Evolutionary conservation across 2,113 vertebrate species (phyloP).

Genomic region (Pampusana beccarii): DNA sequence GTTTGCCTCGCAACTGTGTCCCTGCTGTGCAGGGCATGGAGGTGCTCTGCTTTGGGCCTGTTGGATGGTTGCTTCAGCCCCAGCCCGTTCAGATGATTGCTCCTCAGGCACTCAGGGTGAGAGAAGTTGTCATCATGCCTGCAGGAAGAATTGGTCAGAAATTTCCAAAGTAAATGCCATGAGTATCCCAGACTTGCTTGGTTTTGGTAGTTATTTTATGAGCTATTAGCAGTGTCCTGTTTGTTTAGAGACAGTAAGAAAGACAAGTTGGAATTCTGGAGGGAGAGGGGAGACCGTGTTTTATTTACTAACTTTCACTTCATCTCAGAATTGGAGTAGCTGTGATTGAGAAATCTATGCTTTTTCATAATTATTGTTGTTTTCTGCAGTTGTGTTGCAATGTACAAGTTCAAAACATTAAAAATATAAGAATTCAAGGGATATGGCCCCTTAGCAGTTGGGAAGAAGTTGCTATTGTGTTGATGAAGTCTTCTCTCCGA

Average conservation of each 20-base stretch:
- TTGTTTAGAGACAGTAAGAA: neutral
- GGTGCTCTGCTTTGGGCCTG: neutral
- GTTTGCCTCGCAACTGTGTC: neutral
- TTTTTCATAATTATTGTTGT: neutral
- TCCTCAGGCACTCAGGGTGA: neutral
- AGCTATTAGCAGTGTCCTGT: neutral
- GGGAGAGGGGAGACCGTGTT: neutral
- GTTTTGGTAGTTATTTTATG: neutral
- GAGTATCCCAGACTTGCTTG: neutral
- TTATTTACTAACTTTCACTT: neutral
- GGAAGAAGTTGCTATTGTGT: neutral
- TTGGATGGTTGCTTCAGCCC: neutral
- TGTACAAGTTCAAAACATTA: neutral
- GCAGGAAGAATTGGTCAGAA: neutral
- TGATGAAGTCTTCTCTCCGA: neutral
- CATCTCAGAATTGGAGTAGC: neutral
- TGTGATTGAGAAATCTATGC: neutral
- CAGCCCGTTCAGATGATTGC: neutral
- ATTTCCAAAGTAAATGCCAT: neutral
- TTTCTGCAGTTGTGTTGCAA: neutral
- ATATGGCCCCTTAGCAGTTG: neutral
- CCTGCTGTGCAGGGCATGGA: neutral
- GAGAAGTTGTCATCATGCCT: neutral
- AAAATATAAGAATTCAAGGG: neutral
- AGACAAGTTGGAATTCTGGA: neutral